Conservation (phyloP, 2,797 vertebrate species). For the Pygocentrus nattereri region DNA sequence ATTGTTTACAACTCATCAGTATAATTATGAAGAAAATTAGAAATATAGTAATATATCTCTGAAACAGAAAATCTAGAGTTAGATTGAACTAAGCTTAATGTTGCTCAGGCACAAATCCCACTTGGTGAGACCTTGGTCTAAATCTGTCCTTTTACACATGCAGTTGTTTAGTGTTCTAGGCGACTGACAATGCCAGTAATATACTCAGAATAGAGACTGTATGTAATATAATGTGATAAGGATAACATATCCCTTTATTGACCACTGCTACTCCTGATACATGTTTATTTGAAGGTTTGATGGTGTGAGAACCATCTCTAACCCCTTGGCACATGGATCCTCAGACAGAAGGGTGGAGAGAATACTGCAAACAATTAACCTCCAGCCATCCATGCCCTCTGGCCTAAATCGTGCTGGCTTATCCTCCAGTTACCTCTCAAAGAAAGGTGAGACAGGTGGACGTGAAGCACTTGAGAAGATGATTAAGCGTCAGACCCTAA, state of each 20-base stretch:
- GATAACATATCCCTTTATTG: not conserved
- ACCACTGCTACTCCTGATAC: not conserved
- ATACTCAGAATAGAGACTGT: not conserved
- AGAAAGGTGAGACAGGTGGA: conserved; percentile 73
- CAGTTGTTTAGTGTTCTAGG: not conserved
- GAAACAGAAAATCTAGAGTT: no score
- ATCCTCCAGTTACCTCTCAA: conserved; percentile 73
- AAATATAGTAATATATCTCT: no score
- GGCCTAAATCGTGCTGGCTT: conserved; percentile 58
- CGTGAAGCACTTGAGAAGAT: no score
- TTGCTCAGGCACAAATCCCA: no score
- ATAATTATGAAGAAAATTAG: no score
- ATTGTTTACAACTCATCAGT: no score
- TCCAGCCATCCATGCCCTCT: conserved; percentile 71
- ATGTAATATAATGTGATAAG: not conserved
- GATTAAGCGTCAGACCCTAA: no score
- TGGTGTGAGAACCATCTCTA: conserved; percentile 80
- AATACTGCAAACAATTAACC: conserved; percentile 78
- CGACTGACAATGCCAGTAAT: not conserved
- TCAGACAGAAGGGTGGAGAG: conserved; percentile 81
- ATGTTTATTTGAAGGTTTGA: conserved; percentile 64
- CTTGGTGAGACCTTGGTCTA: not conserved
- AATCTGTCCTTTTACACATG: not conserved
- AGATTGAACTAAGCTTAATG: no score
- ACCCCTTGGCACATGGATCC: conserved; percentile 80